Evolutionary conservation across 2,888 invertebrate species (phyloP).

Genomic region (Baccha elongata): DNA sequence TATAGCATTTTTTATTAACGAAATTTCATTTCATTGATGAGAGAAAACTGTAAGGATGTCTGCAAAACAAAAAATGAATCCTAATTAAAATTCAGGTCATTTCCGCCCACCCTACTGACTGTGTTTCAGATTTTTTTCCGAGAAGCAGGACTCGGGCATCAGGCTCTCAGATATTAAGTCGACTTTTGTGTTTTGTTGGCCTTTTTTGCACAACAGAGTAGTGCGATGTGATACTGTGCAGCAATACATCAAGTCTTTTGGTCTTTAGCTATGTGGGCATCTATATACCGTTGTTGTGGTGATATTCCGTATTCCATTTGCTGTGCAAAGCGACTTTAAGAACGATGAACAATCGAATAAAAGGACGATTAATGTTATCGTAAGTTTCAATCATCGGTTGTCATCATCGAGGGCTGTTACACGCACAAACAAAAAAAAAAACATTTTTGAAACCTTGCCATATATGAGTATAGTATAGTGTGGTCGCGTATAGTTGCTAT

Average conservation of each 20-base stretch:
- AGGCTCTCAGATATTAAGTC: not conserved
- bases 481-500: slow-evolving; percentile 27
- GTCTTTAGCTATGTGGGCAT: not conserved
- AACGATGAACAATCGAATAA: slow-evolving; percentile 45
- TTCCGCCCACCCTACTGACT: slow-evolving; percentile 11
- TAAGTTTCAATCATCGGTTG: slow-evolving; percentile 60
- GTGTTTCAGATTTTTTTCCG: not conserved
- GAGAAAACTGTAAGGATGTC: not conserved
- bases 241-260: slow-evolving; percentile 8
- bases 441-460: slow-evolving; percentile 18
- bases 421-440: slow-evolving; percentile 47
- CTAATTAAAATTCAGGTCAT: slow-evolving; percentile 67
- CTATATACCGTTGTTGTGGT: not conserved
- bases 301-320: slow-evolving; percentile 16
- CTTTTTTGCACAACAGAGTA: slow-evolving; percentile 21
- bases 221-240: no score
- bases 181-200: slow-evolving; percentile 13
- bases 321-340: slow-evolving; percentile 8
- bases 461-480: not conserved
- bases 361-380: slow-evolving; percentile 63
- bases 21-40: slow-evolving; percentile 9
- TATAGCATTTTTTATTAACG: slow-evolving; percentile 9
- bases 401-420: slow-evolving; percentile 61
- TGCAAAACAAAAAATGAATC: not conserved
- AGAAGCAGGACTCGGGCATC: not conserved